Evolutionary conservation across 2,888 invertebrate genomes (phyloP), one percentile per base, ranked within the genome.

Genomic region (Agrochola lota): DNA sequence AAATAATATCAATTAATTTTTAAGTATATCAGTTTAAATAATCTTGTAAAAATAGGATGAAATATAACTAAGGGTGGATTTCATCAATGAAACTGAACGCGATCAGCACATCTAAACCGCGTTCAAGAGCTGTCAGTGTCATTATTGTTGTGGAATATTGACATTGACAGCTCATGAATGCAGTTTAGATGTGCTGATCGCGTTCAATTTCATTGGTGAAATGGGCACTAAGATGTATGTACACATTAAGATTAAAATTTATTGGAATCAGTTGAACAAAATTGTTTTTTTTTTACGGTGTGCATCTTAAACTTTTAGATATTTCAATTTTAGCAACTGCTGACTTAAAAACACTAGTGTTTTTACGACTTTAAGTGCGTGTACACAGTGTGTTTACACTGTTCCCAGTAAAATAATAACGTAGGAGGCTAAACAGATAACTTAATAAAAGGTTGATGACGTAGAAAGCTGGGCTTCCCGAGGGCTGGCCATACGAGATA

Each of bases 401-500:
- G 20, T 81, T 40, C 20, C 55, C 15, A n/a, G 57, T 63, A 71
- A 59, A 70, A 78, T 60, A 71, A 72, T 63, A 66, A 71, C 59
- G 30, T 43, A 49, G 26, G 46, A 62, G 35, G 52, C 55, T 66
- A 71, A 74, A 60, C 52, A 79, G 77, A 81, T 84, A 86, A 87
- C 55, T 77, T 78, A 85, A 75, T 82, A 79, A 78, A 86, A 83
- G 82, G 84, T 88, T 90, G 89, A 90, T 88, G 88, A 84, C 68
- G 83, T 80, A 81, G 87, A 88, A 85, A 88, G 68, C 84, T 82
- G 85, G 87, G 71, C 55, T 79, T 30, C 72, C n/a, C 74, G 63
- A 80, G 84, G 90, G 84, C 81, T 78, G 85, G 74, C 73, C 88
- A 84, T 86, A 89, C 85, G 77, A 87, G 87, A 90, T 92, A 89